These are phyloP conservation scores for Synanthedon myopaeformis DNA, from an alignment of 2,888 invertebrate species.

Conservation along the genomic window DNA sequence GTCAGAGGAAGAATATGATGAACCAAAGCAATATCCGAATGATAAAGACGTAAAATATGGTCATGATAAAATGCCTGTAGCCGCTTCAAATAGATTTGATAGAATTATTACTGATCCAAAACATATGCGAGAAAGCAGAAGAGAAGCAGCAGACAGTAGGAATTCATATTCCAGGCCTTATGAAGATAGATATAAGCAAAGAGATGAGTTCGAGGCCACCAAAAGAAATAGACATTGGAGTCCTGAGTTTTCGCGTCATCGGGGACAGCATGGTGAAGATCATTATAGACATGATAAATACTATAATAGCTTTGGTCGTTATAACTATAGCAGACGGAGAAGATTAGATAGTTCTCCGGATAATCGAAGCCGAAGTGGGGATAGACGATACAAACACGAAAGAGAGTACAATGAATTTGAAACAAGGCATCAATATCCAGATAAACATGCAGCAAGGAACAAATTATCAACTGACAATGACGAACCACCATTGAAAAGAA, in stretches of 20 bases:
- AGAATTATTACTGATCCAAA: too few relatives aligned
- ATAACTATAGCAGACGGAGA: slow-evolving; percentile 20
- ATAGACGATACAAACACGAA: slow-evolving; percentile 15
- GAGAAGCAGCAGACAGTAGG: slow-evolving; percentile 1
- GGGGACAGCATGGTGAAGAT: slow-evolving; percentile 14
- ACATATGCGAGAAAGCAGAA: too few relatives aligned
- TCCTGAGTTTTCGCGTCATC: slow-evolving; percentile 20
- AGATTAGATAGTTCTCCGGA: slow-evolving; percentile 27
- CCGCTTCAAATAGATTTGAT: too few relatives aligned
- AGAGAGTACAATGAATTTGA: slow-evolving; percentile 19
- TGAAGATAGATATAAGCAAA: slow-evolving; percentile 18
- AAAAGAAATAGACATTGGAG: slow-evolving; percentile 23
- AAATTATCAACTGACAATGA: slow-evolving; percentile 26
- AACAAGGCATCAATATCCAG: slow-evolving; percentile 13
- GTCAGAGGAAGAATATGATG: too few relatives aligned
- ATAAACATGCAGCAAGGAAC: slow-evolving; percentile 24
- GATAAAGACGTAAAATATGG: too few relatives aligned
- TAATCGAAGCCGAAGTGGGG: slow-evolving; percentile 18
- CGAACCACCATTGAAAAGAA: slow-evolving; percentile 31
- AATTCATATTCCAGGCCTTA: slow-evolving; percentile 14
- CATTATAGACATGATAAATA: slow-evolving; percentile 15
- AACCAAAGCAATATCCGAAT: too few relatives aligned
- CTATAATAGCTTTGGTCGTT: slow-evolving; percentile 8
- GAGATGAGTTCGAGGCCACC: slow-evolving; percentile 24
- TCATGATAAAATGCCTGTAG: too few relatives aligned